Percentiles rank a stretch among this genome's conserved stretches.
Conservation (phyloP, 1,140 invertebrate genomes). For the Drosophila repleta region DNA sequence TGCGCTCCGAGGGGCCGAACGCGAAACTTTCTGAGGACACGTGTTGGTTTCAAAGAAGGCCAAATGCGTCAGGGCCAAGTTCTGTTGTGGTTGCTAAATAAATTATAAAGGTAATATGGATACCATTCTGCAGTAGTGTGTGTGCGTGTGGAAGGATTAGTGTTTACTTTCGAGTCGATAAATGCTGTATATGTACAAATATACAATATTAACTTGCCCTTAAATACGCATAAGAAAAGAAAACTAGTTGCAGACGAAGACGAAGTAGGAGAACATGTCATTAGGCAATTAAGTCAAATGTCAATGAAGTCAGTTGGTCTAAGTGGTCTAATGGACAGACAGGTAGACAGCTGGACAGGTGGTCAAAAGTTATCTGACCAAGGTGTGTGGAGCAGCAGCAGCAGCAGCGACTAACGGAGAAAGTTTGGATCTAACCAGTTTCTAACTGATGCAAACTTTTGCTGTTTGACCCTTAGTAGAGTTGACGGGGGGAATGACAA, state of each 20-base stretch:
- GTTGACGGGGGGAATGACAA: not conserved
- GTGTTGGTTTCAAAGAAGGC: not conserved
- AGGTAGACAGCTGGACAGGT: constrained; percentile 2
- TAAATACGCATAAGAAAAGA: constrained; percentile 30
- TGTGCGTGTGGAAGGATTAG: too few relatives aligned
- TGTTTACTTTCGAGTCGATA: constrained; percentile 33
- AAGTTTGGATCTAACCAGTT: constrained; percentile 18
- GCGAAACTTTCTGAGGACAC: constrained; percentile 15
- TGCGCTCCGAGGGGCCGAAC: not conserved
- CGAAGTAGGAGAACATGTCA: not conserved
- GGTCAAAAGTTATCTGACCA: constrained; percentile 17
- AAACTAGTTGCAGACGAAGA: not conserved
- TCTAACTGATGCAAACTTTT: not conserved
- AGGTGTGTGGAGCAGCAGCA: not conserved
- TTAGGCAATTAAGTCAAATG: constrained; percentile 32
- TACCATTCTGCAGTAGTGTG: not conserved
- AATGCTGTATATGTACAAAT: not conserved
- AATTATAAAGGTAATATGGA: not conserved
- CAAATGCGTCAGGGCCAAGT: not conserved
- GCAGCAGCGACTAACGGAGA: not conserved
- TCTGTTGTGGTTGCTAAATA: constrained; percentile 1
- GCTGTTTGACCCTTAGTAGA: not conserved
- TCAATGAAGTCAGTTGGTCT: constrained; percentile 8
- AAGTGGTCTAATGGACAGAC: constrained; percentile 1
- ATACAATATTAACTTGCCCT: not conserved